Percentiles rank a stretch among this genome's conserved stretches.
Conservation (phyloP, 2,888 invertebrate species). For the Trachelus tabidus region DNA sequence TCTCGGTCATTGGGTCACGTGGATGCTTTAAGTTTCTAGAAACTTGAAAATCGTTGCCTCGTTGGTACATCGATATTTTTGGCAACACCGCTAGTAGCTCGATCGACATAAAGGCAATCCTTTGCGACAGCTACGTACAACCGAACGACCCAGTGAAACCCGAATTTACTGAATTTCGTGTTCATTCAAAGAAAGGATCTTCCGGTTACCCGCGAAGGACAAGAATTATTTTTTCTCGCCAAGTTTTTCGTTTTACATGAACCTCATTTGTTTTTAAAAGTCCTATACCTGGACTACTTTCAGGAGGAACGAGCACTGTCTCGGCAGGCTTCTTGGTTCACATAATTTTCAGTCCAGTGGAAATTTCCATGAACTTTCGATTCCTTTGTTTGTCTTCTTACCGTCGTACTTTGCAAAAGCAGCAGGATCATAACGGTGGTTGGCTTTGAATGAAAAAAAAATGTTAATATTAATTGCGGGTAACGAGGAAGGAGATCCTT, state of each 20-base stretch:
- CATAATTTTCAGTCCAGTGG: not conserved
- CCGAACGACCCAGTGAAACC: not conserved
- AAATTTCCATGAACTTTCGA: not conserved
- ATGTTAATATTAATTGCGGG: not conserved
- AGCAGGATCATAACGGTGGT: not conserved
- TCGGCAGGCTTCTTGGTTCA: not conserved
- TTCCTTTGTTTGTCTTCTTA: not conserved
- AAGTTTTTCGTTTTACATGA: no score
- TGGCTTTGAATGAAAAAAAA: not conserved
- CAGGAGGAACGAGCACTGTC: not conserved
- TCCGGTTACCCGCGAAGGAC: not conserved
- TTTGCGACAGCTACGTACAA: not conserved
- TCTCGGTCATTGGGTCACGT: no score
- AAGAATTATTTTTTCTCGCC: no score
- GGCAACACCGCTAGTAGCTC: not conserved
- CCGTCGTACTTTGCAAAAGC: not conserved
- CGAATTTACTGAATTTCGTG: constrained; percentile 1
- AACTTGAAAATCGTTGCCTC: no score
- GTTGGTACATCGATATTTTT: no score
- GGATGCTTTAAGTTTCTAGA: no score
- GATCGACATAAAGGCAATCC: not conserved
- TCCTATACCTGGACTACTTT: no score
- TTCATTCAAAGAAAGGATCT: not conserved
- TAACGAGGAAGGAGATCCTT: not conserved
- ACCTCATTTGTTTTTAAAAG: no score